Evolutionary conservation across 2,113 vertebrate species (phyloP).

Genomic region (Pogonocichla stellata): DNA sequence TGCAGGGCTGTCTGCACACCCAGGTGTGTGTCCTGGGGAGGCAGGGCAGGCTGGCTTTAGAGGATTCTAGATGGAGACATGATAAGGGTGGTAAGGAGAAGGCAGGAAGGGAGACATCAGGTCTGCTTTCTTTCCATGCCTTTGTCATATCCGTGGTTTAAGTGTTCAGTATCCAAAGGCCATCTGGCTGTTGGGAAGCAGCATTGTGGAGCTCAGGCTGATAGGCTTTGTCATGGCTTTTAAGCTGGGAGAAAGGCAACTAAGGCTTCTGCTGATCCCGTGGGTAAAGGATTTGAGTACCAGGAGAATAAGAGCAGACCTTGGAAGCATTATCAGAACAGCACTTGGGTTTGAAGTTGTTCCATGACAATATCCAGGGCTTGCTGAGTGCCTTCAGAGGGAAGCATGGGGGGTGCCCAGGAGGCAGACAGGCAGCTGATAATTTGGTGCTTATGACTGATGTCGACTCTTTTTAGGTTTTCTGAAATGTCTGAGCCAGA

Average conservation of each 20-base stretch:
- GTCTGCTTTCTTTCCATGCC: not conserved
- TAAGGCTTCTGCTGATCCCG: not conserved
- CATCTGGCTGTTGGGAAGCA: not conserved
- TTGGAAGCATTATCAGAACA: not conserved
- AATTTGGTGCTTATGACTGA: not conserved
- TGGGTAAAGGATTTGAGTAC: not conserved
- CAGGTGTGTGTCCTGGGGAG: not conserved
- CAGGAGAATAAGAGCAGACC: not conserved
- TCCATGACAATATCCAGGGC: not conserved
- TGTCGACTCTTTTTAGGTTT: fast-evolving
- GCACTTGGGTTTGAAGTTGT: fast-evolving
- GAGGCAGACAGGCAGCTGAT: not conserved
- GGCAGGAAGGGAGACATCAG: not conserved
- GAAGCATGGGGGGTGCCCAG: not conserved
- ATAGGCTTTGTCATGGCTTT: not conserved
- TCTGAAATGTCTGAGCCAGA: not conserved
- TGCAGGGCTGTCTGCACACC: not conserved
- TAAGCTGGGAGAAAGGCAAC: not conserved
- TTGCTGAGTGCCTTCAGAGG: not conserved
- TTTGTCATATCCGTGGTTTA: not conserved
- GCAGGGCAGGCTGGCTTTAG: not conserved
- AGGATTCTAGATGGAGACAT: not conserved
- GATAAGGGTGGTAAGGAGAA: not conserved
- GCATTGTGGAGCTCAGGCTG: not conserved
- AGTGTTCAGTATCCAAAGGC: not conserved